Evolutionary conservation across 2,113 vertebrate genomes (phyloP), one percentile per base, ranked within the genome.

Genomic region (Corynorhinus townsendii): DNA sequence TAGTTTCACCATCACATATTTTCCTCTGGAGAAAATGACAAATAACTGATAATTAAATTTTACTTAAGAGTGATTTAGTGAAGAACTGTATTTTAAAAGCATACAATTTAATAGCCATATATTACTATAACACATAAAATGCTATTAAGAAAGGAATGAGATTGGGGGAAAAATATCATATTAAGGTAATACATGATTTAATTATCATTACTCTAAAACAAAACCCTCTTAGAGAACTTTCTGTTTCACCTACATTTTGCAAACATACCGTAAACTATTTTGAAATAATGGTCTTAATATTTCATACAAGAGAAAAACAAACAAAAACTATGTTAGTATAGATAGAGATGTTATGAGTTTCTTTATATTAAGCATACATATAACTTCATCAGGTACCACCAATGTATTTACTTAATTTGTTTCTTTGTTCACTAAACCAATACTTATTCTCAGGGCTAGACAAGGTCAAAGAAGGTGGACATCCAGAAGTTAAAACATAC

Each of bases 241-340:
- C 59, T 94, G n/a, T 80, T 38, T 91, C 54, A 96, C 79, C 28
- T 62, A 20, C 15, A 73, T n/a, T 93, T 79, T 86, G 17, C n/a
- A 73, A 69, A 79, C 33, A 85, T 56, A 82, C 2, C 5, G 54
- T 11, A 56, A 69, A 14, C 5, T 7, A 85, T 92, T 81, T 93
- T 77, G 6, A 91, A 93, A 80, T 66, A 62, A 62, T 40, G 24
- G 15, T 43, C 72, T 91, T 28, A 85, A 28, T 43, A 43, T n/a
- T 91, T 82, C 10, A 72, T 40, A 72, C 12, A 66, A 30, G 26
- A 90, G 24, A 35, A n/a, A 84, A 73, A 45, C 9, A 33, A 54
- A 14, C 17, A 52, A 82, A 80, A 64, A 7, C 15, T 35, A 43
- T 52, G 8, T 11, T 45, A 62, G 2, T 12, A 56, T 10, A 89